Percentiles rank a stretch among this genome's conserved stretches.
phyloP scores from a whole-genome alignment of 2,113 vertebrate genomes.

The Anolis sagrei region DNA sequence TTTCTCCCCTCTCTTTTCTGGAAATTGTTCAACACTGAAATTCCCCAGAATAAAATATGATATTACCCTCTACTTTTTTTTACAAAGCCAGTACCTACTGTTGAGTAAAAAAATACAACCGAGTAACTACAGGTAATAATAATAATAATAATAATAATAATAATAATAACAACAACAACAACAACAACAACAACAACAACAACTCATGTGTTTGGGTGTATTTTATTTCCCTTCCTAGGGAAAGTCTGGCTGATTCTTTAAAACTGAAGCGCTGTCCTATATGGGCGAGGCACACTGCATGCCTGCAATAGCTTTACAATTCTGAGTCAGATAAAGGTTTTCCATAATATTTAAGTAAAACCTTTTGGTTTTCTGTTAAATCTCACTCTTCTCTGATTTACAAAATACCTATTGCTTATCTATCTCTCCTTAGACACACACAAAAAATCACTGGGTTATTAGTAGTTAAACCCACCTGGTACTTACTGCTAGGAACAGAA shows the following conservation, averaged over 20 bases:
- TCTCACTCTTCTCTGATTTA: slow-evolving; percentile 22
- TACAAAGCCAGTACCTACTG: neutral
- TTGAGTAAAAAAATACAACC: neutral
- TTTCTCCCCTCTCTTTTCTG: slow-evolving; percentile 14
- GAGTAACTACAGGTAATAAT: no score
- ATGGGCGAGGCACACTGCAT: slow-evolving; percentile 44
- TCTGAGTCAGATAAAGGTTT: slow-evolving; percentile 53
- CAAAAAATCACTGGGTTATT: neutral
- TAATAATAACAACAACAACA: no score
- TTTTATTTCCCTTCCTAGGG: slow-evolving; percentile 20
- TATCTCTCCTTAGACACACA: neutral
- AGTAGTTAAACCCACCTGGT: neutral
- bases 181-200: no score
- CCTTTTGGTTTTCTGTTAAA: slow-evolving; percentile 43
- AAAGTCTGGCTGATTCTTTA: slow-evolving; percentile 50
- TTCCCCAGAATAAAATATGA: neutral
- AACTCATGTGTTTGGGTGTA: slow-evolving; percentile 1
- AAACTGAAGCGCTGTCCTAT: slow-evolving; percentile 56
- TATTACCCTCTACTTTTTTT: neutral
- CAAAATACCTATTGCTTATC: neutral
- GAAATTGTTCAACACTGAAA: slow-evolving; percentile 3
- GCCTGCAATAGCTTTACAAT: slow-evolving; percentile 31
- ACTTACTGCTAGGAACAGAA: slow-evolving; percentile 12
- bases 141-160: no score
- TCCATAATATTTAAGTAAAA: neutral